Base-by-base conservation (phyloP, 1,140 invertebrate species). In the Vanessa atalanta region DNA sequence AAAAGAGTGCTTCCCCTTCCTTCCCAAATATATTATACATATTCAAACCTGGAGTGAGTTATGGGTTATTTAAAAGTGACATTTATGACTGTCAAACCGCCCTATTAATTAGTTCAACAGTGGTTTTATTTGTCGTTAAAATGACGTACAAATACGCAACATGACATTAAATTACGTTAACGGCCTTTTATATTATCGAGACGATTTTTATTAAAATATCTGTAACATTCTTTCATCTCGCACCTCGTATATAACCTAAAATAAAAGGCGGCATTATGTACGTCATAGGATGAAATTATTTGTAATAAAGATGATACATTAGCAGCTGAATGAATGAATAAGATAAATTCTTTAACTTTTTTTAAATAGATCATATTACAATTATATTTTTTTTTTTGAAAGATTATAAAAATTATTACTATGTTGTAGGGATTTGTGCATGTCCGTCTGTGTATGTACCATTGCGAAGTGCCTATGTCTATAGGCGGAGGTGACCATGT, bases 61-160 rank as follows among this genome's bases (percentile, higher is more conserved):
- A 88, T 89, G 79, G 75, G 77, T 74, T 68, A 79, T 82, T 82
- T 85, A 80, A 83, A 83, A 83, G 77, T 89, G 89, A 91, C 87
- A 82, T 84, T 91, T 87, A 89, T 84, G 81, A 80, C 72, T 84
- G 78, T 80, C 78, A 71, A 82, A 87, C 72, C 75, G 77, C 71
- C 70, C 74, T 84, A 83, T 85, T 89, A 89, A 91, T 91, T 91
- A 90, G 84, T 80, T 67, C 78, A 82, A 85, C 82, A 77, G 83
- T 73, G 82, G 79, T 82, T 86, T 86, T 83, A 79, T 80, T 72
- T 77, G 75, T 83, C 79, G 72, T 80, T 80, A 75, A 72, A 81
- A 83, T 83, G 81, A 84, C 73, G 70, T 87, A 85, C 78, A 82
- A 87, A 85, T 86, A 79, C 78, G 79, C 84, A 82, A 81, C 68